phyloP scores from a whole-genome alignment of 2,888 invertebrate genomes.

The Theristus sp. region DNA sequence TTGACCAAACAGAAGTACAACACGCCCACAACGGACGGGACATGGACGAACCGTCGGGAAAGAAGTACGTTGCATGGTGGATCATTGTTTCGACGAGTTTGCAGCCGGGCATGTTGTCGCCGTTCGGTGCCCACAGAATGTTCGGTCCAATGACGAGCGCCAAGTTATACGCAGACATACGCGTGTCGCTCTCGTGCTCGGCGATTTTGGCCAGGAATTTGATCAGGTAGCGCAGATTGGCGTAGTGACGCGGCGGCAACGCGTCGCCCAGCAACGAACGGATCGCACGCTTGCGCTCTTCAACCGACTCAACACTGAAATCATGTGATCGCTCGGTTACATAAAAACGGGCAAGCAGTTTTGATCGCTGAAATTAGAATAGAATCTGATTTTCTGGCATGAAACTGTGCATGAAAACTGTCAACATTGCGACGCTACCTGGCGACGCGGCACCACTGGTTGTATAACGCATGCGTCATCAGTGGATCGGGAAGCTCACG shows the following conservation, averaged over 20 bases:
- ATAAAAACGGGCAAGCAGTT: too few species aligned
- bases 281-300: slow-evolving; percentile 12
- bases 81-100: slow-evolving; percentile 27
- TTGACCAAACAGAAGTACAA: too few species aligned
- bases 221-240: slow-evolving; percentile 45
- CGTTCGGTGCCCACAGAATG: slow-evolving; percentile 54
- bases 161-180: slow-evolving; percentile 89
- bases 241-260: slow-evolving; percentile 13
- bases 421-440: too few species aligned
- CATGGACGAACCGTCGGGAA: slow-evolving; percentile 31
- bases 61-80: slow-evolving; percentile 29
- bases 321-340: too few species aligned
- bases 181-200: slow-evolving; percentile 37
- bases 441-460: slow-evolving; percentile 48
- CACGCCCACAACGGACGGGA: too few species aligned
- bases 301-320: too few species aligned
- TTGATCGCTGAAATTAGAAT: too few species aligned
- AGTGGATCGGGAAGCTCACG: slow-evolving; percentile 81
- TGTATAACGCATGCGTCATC: slow-evolving; percentile 56
- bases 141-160: slow-evolving; percentile 93
- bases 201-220: slow-evolving; percentile 71
- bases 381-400: not conserved
- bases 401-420: too few species aligned
- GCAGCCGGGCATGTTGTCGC: not conserved
- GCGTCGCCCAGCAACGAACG: too few species aligned